Conservation (phyloP, 2,888 invertebrate species). For the Acrocyrtus sp. region DNA sequence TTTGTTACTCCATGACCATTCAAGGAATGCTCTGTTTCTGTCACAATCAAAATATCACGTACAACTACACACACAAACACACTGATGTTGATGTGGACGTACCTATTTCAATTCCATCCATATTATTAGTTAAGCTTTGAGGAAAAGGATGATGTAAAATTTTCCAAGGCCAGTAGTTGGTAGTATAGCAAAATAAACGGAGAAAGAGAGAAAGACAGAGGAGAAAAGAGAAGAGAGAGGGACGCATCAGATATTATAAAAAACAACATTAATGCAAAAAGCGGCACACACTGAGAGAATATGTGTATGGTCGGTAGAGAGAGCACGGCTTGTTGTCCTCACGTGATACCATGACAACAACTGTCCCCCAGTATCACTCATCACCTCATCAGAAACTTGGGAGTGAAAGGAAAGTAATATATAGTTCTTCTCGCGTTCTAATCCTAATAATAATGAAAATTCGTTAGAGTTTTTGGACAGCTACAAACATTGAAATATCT, state of each 20-base stretch:
- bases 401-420: neutral
- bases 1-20: too few species aligned
- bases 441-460: neutral
- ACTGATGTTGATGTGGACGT: too few species aligned
- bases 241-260: constrained; percentile 10
- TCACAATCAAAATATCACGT: neutral
- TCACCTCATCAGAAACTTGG: constrained; percentile 42
- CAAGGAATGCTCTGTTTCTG: too few species aligned
- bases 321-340: constrained; percentile 53
- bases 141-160: constrained; percentile 15
- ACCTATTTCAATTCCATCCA: neutral
- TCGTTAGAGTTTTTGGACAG: too few species aligned
- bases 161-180: constrained; percentile 52
- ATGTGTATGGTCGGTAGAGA: constrained; percentile 36
- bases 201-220: neutral
- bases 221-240: constrained; percentile 9
- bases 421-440: neutral
- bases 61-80: neutral
- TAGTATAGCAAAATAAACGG: neutral
- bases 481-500: too few species aligned
- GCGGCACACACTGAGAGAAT: neutral
- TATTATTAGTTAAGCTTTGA: neutral
- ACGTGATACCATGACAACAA: constrained; percentile 50
- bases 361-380: constrained; percentile 53
- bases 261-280: constrained; percentile 1